A percentile compares a stretch with the other conserved stretches of the same genome.
Conservation (phyloP, 2,113 vertebrate species). For the Atherinomorus stipes region DNA sequence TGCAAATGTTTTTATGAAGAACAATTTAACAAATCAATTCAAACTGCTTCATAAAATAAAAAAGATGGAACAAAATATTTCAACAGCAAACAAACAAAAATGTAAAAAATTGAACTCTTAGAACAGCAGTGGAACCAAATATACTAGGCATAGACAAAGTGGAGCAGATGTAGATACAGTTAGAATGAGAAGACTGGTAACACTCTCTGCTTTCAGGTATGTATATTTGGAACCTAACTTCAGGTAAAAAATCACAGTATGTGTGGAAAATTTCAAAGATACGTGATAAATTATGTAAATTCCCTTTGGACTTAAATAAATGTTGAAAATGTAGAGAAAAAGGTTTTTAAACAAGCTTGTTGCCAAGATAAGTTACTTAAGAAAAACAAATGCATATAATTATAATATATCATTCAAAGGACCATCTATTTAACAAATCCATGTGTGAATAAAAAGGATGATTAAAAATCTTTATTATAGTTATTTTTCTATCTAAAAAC, state of each 20-base stretch:
- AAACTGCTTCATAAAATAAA: neutral
- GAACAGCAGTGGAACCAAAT: neutral
- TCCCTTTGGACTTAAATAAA: too few relatives aligned
- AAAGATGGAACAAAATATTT: neutral
- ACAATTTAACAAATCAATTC: neutral
- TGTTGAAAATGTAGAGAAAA: neutral
- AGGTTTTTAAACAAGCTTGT: slow-evolving; percentile 49
- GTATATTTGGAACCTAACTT: neutral
- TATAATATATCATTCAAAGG: slow-evolving; percentile 21
- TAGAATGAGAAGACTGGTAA: neutral
- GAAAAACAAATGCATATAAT: slow-evolving; percentile 17
- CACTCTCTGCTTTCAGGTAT: neutral
- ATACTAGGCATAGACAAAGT: neutral
- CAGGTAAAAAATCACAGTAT: neutral
- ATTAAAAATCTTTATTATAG: slow-evolving; percentile 48
- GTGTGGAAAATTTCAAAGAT: too few relatives aligned
- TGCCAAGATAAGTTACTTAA: slow-evolving; percentile 34
- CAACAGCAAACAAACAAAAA: neutral
- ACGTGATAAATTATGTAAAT: neutral
- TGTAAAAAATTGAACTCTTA: too few relatives aligned
- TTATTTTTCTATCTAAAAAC: slow-evolving; percentile 73
- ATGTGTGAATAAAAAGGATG: slow-evolving; percentile 4
- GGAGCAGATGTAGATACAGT: neutral
- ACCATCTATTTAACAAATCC: slow-evolving; percentile 40
- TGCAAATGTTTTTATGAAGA: neutral